Evolutionary conservation across 53 echinoderm and acorn worm species (phyloP), one percentile per base, ranked within the genome.

Genomic region (Arbacia lixula): DNA sequence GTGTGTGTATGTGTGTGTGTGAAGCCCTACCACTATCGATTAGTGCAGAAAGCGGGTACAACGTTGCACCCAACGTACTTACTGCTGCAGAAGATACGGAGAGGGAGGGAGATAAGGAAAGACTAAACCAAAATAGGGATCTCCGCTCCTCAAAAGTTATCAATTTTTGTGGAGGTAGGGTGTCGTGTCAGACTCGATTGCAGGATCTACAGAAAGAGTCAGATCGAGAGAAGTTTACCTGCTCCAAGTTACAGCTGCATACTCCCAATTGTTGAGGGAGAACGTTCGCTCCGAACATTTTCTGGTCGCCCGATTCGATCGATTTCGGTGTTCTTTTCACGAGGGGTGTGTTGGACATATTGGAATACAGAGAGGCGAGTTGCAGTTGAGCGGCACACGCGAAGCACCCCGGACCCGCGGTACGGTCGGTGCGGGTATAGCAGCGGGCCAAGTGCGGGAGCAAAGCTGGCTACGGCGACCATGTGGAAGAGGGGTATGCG

Each of bases 401-500:
- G n/a, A 22, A 57, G 78, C 78, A 34, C 29, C 62, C 24, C 38
- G 82, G 55, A 81, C 43, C 27, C 40, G 62, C 34, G 25, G 16
- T 39, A 42, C 27, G 26, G 26, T 54, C 55, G 30, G 25, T 17
- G 50, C 72, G 72, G 72, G 72, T 3, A 43, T 29, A 12, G 30
- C 72, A 53, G 54, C 75, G 75, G 75, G 53, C 75, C 75, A 37
- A 75, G 53, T 41, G 31, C 36, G 20, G 55, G 75, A 75, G 75
- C 54, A 71, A 57, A 75, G 72, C 85, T 72, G 85, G 85, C 83
- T 61, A 28, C 63, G 37, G 58, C 86, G 76, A 87, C 55, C 39
- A 92, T 92, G 92, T 92, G 92, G 92, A 92, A 92, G 67, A 49
- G 92, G 66, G 92, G 92, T 68, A 57, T 92, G 51, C 61, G 92